Base-by-base conservation (phyloP, 1,140 invertebrate genomes). In the Ips typographus region DNA sequence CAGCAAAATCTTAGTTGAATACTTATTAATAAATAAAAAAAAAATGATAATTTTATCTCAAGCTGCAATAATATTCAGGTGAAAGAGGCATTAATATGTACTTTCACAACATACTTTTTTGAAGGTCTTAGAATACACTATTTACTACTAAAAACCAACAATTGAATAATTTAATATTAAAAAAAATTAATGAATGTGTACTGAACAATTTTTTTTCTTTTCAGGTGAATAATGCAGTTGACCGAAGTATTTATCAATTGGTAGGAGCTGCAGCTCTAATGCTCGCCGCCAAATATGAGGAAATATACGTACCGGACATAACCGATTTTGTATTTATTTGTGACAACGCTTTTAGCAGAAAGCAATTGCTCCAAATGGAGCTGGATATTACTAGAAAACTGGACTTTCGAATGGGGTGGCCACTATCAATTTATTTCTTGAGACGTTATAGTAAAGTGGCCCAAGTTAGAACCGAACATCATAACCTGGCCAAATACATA, bases 231-330 rank as follows among this genome's bases (percentile, higher is more conserved):
- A 87, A 86, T 71, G 76, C 72, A 78, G 84, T 80, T 71, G 82
- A 74, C 77, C 84, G 65, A 85, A 93, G 72, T 81, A 87, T 71
- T 84, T 82, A 98, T 43, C 96, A 98, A 80, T 82, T 98, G 52
- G 93, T 98, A 47, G 97, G 96, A 1, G 90, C 95, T 1, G 90
- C 95, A 2, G 90, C 94, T 0, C 89, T 98, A 86, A 91, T 95
- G 73, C 89, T 98, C 67, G 95, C 96, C 6, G 89, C 90, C 73
- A 99, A 98, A 80, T 98, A 96, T 77, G 96, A 98, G 83, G 97
- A 99, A 83, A 93, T 97, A 77, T 94, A 92, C 75, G 86, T 91
- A 3, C 95, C 96, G 2, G 91, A 94, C 63, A 86, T 98, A 40
- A 82, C 82, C 1, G 96, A 98, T 80, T 98, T 96, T 84, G 90